Base-by-base conservation (phyloP, 2,113 vertebrate species). In the Albula goreensis region DNA sequence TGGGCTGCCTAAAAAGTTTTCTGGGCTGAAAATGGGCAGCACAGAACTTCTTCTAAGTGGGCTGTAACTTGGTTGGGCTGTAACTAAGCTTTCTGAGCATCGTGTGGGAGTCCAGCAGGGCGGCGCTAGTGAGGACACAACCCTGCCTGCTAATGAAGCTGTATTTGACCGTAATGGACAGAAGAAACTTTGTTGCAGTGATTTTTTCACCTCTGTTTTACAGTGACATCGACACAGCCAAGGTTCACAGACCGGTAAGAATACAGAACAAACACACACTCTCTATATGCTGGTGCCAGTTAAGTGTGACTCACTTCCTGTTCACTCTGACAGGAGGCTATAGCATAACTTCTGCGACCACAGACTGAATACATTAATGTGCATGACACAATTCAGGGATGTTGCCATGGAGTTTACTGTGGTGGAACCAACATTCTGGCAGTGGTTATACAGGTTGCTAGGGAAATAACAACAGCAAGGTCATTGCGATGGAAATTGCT, bases 131-230 rank as follows among this genome's bases (percentile, higher is more conserved):
- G 87, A 97, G 95, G 88, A 90, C 98, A 10, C 95, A 97, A 56
- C 91, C 90, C 0, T 89, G 83, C 15, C 89, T 92, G 89, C 96
- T 96, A 0, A 96, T 98, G 96, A 94, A 95, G 86, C 94, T 97
- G 70, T 93, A 94, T 51, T 82, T 93, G 83, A 92, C 92, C 12
- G 93, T 78, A 95, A 84, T 0, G 94, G 96, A 85, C 97, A 98
- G 89, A 98, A 90, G 93, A 99, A 97, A 91, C 92, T 97, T 87
- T 96, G 97, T 0, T 98, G 98, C 99, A 95, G 1, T 70, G 1
- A n/a, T 31, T 19, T 70, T 5, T 8, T n/a, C 63, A 5, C n/a
- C 31, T 41, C 31, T 41, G 31, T 41, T 41, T 41, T 41, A 41
- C 31, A 41, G 31, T 41, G 31, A 41, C 31, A 41, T 99, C 0